These are phyloP conservation scores for Mustelus asterias DNA, from an alignment of 2,113 vertebrate genomes.

Conservation along the genomic window DNA sequence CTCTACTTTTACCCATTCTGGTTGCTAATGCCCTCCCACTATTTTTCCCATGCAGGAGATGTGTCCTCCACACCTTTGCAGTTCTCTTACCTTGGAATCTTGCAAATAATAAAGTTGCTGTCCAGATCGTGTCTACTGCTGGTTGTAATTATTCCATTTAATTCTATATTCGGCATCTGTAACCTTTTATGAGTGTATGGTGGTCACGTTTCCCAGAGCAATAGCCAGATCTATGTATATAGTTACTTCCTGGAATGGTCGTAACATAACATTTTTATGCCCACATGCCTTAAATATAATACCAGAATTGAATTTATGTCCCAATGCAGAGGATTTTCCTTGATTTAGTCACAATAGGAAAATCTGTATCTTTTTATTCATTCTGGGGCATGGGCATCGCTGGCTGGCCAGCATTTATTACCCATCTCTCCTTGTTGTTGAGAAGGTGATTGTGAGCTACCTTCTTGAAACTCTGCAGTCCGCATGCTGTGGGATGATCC, in stretches of 20 bases:
- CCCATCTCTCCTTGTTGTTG: too few species aligned
- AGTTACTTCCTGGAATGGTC: too few species aligned
- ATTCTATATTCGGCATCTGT: not conserved
- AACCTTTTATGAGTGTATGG: not conserved
- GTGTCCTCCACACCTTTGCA: not conserved
- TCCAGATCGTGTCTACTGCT: not conserved
- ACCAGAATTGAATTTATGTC: not conserved
- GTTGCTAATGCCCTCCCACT: not conserved
- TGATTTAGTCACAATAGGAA: not conserved
- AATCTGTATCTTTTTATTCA: not conserved
- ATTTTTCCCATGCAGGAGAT: not conserved
- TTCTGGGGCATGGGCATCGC: too few species aligned
- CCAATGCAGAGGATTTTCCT: not conserved
- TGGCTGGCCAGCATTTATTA: too few species aligned
- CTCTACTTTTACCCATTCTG: not conserved
- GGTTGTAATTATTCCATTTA: not conserved
- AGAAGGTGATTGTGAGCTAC: too few species aligned
- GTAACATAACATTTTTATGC: not conserved
- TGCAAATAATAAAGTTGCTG: not conserved
- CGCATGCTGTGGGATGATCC: too few species aligned
- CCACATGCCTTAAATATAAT: not conserved
- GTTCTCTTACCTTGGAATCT: not conserved
- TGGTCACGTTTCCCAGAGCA: not conserved
- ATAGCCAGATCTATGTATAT: not conserved
- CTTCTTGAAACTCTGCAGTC: too few species aligned